Base-by-base conservation (phyloP, 2,797 vertebrate species). In the Loriculus beryllinus region DNA sequence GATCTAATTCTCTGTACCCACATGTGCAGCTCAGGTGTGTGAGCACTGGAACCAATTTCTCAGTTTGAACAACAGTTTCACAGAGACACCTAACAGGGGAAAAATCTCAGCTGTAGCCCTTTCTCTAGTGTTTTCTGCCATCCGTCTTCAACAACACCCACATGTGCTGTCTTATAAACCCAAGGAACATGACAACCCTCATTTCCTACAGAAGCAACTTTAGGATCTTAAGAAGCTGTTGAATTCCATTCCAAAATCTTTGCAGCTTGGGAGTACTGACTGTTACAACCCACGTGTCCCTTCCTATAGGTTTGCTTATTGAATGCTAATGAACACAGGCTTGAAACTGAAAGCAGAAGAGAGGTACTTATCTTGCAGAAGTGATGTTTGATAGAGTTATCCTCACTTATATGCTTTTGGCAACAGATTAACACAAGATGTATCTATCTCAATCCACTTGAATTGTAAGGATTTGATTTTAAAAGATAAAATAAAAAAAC, bases 211-310 rank as follows among this genome's bases (percentile, higher is more conserved):
- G 72, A 93, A 89, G 40, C 76, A 93, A 80, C 26, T 67, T 82
- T 63, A 91, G 80, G 72, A 85, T n/a, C 25, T 74, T 28, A 77
- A 85, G 56, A 87, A 47, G 28, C 33, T 82, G 82, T 89, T 87
- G 70, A 96, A 93, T 93, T 87, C 42, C 43, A 37, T 72, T 89
- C 35, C 60, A 82, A 52, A 68, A 85, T 63, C 42, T 88, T 90
- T 84, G 86, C 40, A 86, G 47, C 37, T 60, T 86, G 70, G 62
- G 74, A 93, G 37, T 57, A 43, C 74, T 60, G 48, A 15, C 19
- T 86, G 65, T 60, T 45, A 75, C 43, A 88, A 39, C 9, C 40
- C 42, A 10, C 10, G 0, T 45, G 29, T 39, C 47, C 22, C 40
- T 68, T 82, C 40, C 35, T 43, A 11, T 64, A 31, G 19, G 15